phyloP scores from a whole-genome alignment of 2,797 vertebrate genomes.

The Labroides dimidiatus region DNA sequence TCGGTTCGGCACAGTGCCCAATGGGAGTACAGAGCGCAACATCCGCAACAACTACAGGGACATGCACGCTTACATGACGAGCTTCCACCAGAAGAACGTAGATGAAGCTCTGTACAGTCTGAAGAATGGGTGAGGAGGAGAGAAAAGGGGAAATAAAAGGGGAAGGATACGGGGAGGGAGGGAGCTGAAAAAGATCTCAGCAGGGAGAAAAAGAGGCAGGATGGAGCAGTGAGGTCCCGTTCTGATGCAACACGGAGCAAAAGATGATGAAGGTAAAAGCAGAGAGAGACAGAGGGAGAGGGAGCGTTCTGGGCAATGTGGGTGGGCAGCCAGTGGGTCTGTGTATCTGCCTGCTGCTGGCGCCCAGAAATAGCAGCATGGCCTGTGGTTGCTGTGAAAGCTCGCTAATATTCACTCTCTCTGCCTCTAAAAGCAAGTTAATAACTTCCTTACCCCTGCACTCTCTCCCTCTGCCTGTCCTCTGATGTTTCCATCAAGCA shows the following conservation, averaged over 20 bases:
- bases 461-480: constrained; percentile 31
- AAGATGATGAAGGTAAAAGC: constrained; percentile 63
- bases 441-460: constrained; percentile 22
- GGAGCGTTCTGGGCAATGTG: constrained; percentile 60
- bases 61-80: constrained; percentile 99
- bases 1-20: constrained; percentile 98
- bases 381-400: constrained; percentile 55
- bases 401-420: constrained; percentile 46
- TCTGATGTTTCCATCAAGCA: constrained; percentile 34
- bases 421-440: constrained; percentile 16
- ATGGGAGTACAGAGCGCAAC: constrained; percentile 98
- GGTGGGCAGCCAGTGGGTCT: constrained; percentile 63
- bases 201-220: constrained; percentile 46
- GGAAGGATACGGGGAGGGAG: constrained; percentile 17
- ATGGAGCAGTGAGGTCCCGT: constrained; percentile 62
- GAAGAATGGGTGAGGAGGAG: constrained; percentile 94
- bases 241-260: constrained; percentile 72
- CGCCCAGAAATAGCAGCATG: constrained; percentile 65
- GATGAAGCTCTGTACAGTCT: constrained; percentile 95
- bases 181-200: constrained; percentile 59
- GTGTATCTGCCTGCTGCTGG: constrained; percentile 55
- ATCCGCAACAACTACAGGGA: constrained; percentile 99
- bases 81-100: constrained; percentile 98
- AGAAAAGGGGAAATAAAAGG: constrained; percentile 35
- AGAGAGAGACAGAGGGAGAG: constrained; percentile 46